These are phyloP conservation scores for Scyliorhinus canicula DNA, from an alignment of 2,797 vertebrate genomes.

Conservation along the genomic window DNA sequence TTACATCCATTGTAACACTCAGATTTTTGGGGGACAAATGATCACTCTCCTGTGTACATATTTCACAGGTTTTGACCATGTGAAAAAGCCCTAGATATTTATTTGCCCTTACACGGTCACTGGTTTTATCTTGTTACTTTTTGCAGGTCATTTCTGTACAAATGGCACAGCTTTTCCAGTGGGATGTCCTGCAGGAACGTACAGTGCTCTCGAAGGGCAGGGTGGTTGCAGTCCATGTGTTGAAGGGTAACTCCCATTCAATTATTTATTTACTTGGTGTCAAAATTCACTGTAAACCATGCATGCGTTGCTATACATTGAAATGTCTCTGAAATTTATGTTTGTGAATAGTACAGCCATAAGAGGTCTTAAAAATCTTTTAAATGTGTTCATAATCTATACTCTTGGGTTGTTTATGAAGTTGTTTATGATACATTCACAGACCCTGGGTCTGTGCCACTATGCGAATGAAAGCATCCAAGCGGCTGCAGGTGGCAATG, in stretches of 20 bases:
- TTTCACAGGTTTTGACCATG: background rate
- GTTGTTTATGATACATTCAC: background rate
- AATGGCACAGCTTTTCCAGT: constrained; percentile 62
- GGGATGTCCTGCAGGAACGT: constrained; percentile 71
- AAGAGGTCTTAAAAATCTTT: background rate
- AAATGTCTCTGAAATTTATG: background rate
- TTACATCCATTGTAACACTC: background rate
- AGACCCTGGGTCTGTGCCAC: background rate
- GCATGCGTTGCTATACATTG: background rate
- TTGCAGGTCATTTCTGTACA: constrained; percentile 78
- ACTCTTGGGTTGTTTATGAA: background rate
- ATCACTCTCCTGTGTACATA: background rate
- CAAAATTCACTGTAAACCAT: background rate
- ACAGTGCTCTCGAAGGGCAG: constrained; percentile 61
- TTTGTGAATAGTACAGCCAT: background rate
- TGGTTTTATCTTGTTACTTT: background rate
- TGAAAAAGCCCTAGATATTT: no score
- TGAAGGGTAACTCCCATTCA: constrained; percentile 62
- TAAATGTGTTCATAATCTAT: background rate
- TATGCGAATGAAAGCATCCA: background rate
- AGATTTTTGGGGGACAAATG: background rate
- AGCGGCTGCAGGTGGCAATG: background rate
- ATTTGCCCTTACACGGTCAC: background rate
- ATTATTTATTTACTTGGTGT: background rate
- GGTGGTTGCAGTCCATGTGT: constrained; percentile 70